Evolutionary conservation across 2,113 vertebrate genomes (phyloP).

Genomic region (Coreoperca whiteheadi): DNA sequence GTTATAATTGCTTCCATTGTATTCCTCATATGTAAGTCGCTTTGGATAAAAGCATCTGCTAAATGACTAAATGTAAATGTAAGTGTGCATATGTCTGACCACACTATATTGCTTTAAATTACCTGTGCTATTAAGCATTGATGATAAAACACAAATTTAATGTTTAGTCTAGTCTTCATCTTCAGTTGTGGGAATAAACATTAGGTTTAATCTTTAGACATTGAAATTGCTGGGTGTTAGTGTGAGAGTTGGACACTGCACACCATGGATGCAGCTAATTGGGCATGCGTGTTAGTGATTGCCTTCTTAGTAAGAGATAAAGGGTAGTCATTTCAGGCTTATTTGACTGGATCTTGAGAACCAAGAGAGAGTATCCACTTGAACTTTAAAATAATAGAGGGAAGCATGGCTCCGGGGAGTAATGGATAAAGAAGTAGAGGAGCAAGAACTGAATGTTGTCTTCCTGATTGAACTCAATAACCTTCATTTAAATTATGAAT

Average conservation of each 20-base stretch:
- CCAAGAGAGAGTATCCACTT: not conserved
- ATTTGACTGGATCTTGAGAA: constrained; percentile 4
- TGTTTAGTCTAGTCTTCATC: not conserved
- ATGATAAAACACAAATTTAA: not conserved
- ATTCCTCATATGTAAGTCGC: too few species aligned
- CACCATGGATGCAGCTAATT: constrained; percentile 10
- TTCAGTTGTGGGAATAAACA: not conserved
- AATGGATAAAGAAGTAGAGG: not conserved
- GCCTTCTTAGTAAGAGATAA: not conserved
- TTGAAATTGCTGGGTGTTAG: not conserved
- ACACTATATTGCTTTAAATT: not conserved
- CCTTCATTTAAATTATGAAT: not conserved
- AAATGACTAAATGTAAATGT: too few species aligned
- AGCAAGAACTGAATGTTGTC: not conserved
- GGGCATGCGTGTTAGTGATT: not conserved
- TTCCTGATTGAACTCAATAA: not conserved
- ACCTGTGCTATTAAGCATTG: not conserved
- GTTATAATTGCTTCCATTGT: too few species aligned
- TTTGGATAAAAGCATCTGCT: too few species aligned
- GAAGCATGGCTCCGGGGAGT: not conserved
- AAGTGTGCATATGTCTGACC: not conserved
- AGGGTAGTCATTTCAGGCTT: not conserved
- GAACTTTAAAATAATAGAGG: constrained; percentile 5
- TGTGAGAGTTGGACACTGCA: not conserved
- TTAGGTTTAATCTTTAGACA: not conserved